Percentiles rank a stretch among this genome's conserved stretches.
These are phyloP conservation scores for Nilaparvata lugens DNA, from an alignment of 1,140 invertebrate genomes.

Conservation along the genomic window DNA sequence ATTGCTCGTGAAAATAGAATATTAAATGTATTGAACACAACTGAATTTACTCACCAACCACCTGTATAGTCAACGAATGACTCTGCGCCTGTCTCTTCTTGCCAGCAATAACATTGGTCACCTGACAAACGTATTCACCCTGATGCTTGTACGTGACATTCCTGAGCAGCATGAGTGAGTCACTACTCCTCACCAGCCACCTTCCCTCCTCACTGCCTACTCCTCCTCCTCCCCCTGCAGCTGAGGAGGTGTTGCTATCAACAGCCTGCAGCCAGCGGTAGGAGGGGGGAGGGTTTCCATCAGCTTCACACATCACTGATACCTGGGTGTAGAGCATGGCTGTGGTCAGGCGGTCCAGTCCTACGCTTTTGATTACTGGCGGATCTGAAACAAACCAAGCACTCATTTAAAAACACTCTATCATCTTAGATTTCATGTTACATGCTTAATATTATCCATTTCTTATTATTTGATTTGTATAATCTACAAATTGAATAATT, in stretches of 20 bases:
- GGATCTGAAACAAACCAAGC: conserved; percentile 51
- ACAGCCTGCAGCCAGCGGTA: conserved; percentile 66
- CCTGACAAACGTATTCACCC: conserved; percentile 74
- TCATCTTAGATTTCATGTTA: too few species aligned
- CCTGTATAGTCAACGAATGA: conserved; percentile 58
- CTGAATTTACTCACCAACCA: conserved; percentile 51
- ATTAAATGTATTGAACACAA: too few species aligned
- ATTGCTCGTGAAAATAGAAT: too few species aligned
- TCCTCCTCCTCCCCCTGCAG: neutral
- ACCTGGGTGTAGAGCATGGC: conserved; percentile 67
- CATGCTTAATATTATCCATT: too few species aligned
- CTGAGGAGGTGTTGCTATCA: conserved; percentile 35
- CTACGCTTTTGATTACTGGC: conserved; percentile 69
- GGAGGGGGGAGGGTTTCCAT: conserved; percentile 70
- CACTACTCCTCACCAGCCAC: conserved; percentile 57
- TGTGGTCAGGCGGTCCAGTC: conserved; percentile 64
- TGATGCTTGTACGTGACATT: conserved; percentile 81
- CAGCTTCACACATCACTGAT: conserved; percentile 68
- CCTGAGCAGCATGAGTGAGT: conserved; percentile 59
- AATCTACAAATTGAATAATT: too few species aligned
- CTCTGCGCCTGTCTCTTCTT: conserved; percentile 52
- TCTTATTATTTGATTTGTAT: too few species aligned
- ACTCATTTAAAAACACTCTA: too few species aligned
- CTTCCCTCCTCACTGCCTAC: neutral
- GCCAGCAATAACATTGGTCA: conserved; percentile 68